Base-by-base conservation (phyloP, 2,797 vertebrate species). In the Ptychadena robeensis region DNA sequence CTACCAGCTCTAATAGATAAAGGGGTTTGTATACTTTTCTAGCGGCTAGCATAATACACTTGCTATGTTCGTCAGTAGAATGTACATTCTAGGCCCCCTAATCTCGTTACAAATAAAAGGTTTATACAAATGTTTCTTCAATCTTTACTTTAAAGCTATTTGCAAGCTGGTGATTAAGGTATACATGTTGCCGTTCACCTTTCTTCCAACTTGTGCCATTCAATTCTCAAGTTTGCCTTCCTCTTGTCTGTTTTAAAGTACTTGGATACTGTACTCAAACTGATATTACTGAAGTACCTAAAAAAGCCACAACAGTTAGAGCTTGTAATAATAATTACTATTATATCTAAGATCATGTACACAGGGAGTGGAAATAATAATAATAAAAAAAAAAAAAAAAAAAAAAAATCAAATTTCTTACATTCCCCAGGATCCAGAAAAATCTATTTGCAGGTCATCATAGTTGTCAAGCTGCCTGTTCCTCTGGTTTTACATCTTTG, bases 81-180 rank as follows among this genome's bases (percentile, higher is more conserved):
- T 53, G 18, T 22, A 44, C 40, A 35, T 35, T 3, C 9, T 35
- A 9, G 3, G 3, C 34, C 9, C 9, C 9, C 9, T 3, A 35
- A 35, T 35, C 3, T 35, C 34, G 3, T 9, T 35, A 3, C 9
- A 9, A 3, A 3, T 3, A 3, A 9, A 35, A 9, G 3, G 34
- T 35, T 3, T 35, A 35, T 3, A 9, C 3, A 3, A 9, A 3
- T 35, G 9, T 9, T 9, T 9, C 3, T 9, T 3, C 3, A 9
- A 9, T 35, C 9, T 35, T 3, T 9, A 18, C 97, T 96, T 94
- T 96, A 64, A 95, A n/a, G n/a, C 85, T 1, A 99, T 95, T 11
- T n/a, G 94, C 93, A 90, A 96, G 95, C 87, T 99, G 97, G 88
- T 99, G 98, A 86, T 96, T 96, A 34, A 97, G 86, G 85, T 95